These are phyloP conservation scores for Pyralis farinalis DNA, from an alignment of 2,888 invertebrate species.

Conservation along the genomic window DNA sequence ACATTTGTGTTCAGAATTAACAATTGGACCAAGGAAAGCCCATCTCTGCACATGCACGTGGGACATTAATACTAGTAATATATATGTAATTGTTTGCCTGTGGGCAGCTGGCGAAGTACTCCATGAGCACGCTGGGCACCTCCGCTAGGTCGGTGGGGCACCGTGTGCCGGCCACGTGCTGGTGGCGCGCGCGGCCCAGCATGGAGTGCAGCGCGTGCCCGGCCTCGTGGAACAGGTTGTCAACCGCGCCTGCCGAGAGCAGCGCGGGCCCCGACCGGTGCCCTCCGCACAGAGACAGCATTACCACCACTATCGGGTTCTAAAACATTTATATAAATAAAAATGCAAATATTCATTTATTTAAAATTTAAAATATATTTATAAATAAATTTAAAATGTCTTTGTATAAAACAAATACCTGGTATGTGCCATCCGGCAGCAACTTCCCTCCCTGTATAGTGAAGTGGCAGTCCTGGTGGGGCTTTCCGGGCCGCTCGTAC, in stretches of 20 bases:
- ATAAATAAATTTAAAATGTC: too few species aligned
- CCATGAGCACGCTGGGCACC: conserved; percentile 99
- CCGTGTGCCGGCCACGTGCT: conserved; percentile 98
- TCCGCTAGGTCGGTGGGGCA: conserved; percentile 99
- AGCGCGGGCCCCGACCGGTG: conserved; percentile 87
- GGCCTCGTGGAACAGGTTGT: conserved; percentile 99
- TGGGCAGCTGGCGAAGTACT: conserved; percentile 96
- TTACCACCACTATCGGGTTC: conserved; percentile 95
- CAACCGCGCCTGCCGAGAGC: conserved; percentile 91
- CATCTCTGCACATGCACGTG: too few species aligned
- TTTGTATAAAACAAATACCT: conserved; percentile 79
- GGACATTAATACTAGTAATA: too few species aligned
- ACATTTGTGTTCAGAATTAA: too few species aligned
- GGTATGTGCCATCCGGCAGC: conserved; percentile 89
- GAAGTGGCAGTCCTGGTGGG: conserved; percentile 99
- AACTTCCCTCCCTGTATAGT: conserved; percentile 96
- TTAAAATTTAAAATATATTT: too few species aligned
- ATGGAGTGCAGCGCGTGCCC: conserved; percentile 99
- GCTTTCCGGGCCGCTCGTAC: conserved; percentile 94
- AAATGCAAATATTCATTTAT: too few species aligned
- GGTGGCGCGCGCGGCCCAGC: conserved; percentile 96
- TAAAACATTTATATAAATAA: conserved; percentile 36
- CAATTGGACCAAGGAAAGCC: too few species aligned
- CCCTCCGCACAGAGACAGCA: conserved; percentile 92
- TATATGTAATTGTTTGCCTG: too few species aligned